phyloP scores from a whole-genome alignment of 92 coral and sea anemone species.

The Meandrina meandrites region DNA sequence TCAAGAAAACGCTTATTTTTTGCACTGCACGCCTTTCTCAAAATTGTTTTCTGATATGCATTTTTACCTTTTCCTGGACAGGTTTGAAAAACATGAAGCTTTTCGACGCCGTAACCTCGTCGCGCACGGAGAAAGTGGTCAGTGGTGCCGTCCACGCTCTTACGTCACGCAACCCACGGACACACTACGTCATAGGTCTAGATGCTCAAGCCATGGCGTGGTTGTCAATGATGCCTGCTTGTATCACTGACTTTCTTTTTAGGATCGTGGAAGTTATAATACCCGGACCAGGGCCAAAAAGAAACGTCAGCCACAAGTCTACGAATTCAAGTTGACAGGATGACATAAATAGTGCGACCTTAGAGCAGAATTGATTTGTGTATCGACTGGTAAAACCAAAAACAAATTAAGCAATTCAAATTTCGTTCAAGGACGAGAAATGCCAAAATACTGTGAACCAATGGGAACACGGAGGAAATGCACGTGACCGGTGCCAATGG shows the following conservation, averaged over 20 bases:
- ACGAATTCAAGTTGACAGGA: neutral
- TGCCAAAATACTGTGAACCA: no score
- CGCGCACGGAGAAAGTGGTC: constrained; percentile 43
- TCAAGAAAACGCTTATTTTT: neutral
- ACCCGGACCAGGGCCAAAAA: constrained; percentile 6
- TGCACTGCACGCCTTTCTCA: no score
- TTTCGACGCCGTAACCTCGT: constrained; percentile 44
- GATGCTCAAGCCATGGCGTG: constrained; percentile 59
- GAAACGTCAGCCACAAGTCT: neutral
- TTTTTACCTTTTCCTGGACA: constrained; percentile 14
- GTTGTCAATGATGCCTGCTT: constrained; percentile 51
- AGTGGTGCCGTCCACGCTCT: constrained; percentile 63
- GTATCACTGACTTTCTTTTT: constrained; percentile 43
- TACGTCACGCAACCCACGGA: constrained; percentile 54
- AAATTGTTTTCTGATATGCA: neutral
- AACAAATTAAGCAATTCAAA: no score
- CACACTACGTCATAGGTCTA: constrained; percentile 65
- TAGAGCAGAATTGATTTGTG: no score
- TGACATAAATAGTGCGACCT: no score
- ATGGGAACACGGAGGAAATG: no score
- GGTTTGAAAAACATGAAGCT: constrained; percentile 62
- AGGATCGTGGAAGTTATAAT: neutral
- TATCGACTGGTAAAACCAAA: no score
- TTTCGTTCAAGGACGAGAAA: no score
- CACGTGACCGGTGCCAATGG: no score